These are phyloP conservation scores for Aporophyla nigra DNA, from an alignment of 2,888 invertebrate species.

Conservation along the genomic window DNA sequence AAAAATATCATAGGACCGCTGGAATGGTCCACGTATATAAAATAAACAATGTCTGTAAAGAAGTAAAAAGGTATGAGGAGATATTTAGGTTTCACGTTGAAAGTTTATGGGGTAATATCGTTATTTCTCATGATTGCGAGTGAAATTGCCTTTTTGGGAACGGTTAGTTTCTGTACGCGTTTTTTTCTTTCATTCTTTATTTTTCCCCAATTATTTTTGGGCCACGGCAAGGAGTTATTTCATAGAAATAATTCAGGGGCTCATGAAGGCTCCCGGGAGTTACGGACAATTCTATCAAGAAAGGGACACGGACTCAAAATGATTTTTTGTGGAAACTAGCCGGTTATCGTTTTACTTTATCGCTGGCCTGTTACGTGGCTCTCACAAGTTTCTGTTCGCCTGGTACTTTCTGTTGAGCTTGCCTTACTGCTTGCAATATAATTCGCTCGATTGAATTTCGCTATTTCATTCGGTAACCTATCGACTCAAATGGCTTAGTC, in stretches of 20 bases:
- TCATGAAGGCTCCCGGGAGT: conserved; percentile 64
- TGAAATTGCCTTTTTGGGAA: conserved; percentile 75
- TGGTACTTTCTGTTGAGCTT: conserved; percentile 41
- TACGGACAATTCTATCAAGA: conserved; percentile 69
- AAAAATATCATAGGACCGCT: conserved; percentile 77
- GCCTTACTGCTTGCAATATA: conserved; percentile 56
- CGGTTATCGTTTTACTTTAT: conserved; percentile 67
- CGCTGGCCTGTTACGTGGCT: conserved; percentile 61
- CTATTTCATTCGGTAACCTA: conserved; percentile 49
- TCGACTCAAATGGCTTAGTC: conserved; percentile 19
- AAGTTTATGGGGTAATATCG: conserved; percentile 81
- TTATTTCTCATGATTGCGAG: conserved; percentile 81
- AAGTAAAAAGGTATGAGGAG: conserved; percentile 70
- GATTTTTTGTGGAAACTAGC: conserved; percentile 66
- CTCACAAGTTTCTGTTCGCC: conserved; percentile 56
- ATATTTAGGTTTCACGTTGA: conserved; percentile 78
- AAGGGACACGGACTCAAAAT: conserved; percentile 67
- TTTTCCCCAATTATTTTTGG: conserved; percentile 71
- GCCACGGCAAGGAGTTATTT: conserved; percentile 62
- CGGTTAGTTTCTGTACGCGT: conserved; percentile 72
- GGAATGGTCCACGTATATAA: conserved; percentile 76
- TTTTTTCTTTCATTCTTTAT: conserved; percentile 57
- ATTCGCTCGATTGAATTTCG: conserved; percentile 58
- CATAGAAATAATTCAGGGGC: conserved; percentile 69
- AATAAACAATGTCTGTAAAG: conserved; percentile 77